Base-by-base conservation (phyloP, 2,113 vertebrate species). In the Lathamus discolor region DNA sequence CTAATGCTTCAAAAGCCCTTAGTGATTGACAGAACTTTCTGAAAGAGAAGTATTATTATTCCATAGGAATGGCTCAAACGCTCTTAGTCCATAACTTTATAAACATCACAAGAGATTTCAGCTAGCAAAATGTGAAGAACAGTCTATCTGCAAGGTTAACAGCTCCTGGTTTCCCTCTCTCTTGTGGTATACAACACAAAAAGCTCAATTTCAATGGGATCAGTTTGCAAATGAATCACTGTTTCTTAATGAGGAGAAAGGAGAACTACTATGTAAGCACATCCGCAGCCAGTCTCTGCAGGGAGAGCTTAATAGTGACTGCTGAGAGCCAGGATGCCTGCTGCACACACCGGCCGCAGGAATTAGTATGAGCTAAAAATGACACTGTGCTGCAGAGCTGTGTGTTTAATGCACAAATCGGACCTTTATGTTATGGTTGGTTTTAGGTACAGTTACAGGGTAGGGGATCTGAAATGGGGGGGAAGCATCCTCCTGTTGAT, bases 401-500 rank as follows among this genome's bases (percentile, higher is more conserved):
- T 9, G 37, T 17, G 84, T 88, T 66, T 11, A 23, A 59, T 61
- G 7, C 17, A 64, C 31, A 39, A 52, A 72, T 48, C 2, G 13
- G 39, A 77, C 41, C 29, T 69, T 93, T 59, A 72, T 90, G 46
- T 29, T 48, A n/a, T 52, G 76, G 17, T 41, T 83, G 12, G 35
- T 83, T 17, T 52, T 64, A 33, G 48, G 69, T 63, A 67, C 44
- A 67, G 55, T 16, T 73, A 11, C 8, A 66, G 64, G 14, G 17
- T 7, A 19, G 24, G 33, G n/a, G 18, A 86, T 37, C 55, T 5
- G 6, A 13, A 20, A 31, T 14, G 18, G 7, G 31, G 22, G 29
- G 27, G 8, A 17, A 92, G 46, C 80, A 81, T 81, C 69, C 46
- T 78, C 76, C 59, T 24, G 10, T 68, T 83, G 94, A 80, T 96